Evolutionary conservation across 1,140 invertebrate genomes (phyloP), one percentile per base, ranked within the genome.

Genomic region (Meloidogyne exigua): DNA sequence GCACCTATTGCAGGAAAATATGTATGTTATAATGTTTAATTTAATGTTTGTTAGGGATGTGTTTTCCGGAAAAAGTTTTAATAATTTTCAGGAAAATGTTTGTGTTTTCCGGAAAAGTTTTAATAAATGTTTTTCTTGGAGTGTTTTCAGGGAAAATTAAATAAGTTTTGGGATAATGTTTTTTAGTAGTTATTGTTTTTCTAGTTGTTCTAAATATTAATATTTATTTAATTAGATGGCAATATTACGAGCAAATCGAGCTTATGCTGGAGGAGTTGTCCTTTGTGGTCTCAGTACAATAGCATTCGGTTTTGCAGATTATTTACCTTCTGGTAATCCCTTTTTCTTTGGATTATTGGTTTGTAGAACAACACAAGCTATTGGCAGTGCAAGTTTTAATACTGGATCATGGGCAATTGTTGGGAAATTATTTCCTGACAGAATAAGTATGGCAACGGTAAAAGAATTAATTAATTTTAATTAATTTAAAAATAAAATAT

Each of bases 261-360:
- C 70, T 3, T 72, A 23, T 32, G 32, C 44, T 32, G 70, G 39
- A 13, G 70, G 70, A 26, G 25, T 72, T 72, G 28, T 49, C 0
- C 25, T 72, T 21, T 62, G 44, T 0, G 32, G 32, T 28, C 44
- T 72, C 3, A 42, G 70, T 63, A 63, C 70, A 72, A 72, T 72
- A n/a, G 44, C 39, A 9, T 63, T 72, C 26, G 70, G 70, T 28
- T 63, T 72, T 62, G 49, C 70, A 7, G 26, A 36, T 49, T 72
- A 21, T 23, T 63, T 72, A n/a, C 70, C 70, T 21, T 21, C 21
- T 63, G 70, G 70, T 0, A 12, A 9, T n/a, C n/a, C 39, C 2
- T 72, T 72, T 32, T 72, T 72, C 25, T 26, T n/a, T 32, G 70
- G 70, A 18, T 49, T 72, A 11, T 18, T 72, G n/a, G 10, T 72